These are phyloP conservation scores for Passerina amoena DNA, from an alignment of 2,113 vertebrate genomes.

Conservation along the genomic window DNA sequence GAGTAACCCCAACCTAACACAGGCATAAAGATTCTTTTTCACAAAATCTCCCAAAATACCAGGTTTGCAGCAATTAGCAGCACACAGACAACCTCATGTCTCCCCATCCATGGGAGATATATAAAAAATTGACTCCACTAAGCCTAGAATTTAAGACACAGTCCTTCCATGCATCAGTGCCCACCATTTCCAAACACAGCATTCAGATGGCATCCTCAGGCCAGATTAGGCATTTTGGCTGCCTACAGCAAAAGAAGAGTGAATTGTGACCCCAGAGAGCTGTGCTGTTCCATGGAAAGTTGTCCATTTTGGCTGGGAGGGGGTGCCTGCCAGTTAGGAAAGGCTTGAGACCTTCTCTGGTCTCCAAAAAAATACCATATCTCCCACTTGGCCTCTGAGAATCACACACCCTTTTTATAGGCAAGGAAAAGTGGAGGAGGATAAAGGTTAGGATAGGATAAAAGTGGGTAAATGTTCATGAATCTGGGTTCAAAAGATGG, in stretches of 20 bases:
- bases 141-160: background rate
- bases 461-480: background rate
- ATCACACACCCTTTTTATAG: background rate
- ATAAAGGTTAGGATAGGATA: background rate
- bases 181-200: background rate
- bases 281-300: background rate
- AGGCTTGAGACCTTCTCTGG: background rate
- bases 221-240: background rate
- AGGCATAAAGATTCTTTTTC: background rate
- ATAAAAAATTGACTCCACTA: background rate
- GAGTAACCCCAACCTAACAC: background rate
- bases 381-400: background rate
- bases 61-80: background rate
- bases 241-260: background rate
- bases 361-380: background rate
- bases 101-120: background rate
- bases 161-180: background rate
- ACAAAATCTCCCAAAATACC: background rate
- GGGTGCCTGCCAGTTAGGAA: background rate
- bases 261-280: background rate
- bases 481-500: background rate
- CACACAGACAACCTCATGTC: accelerated
- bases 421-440: background rate
- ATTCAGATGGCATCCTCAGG: background rate
- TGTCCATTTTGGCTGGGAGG: background rate